A percentile compares a stretch with the other conserved stretches of the same genome.
Conservation (phyloP, 2,888 invertebrate genomes). For the Drosophila heteroneura region DNA sequence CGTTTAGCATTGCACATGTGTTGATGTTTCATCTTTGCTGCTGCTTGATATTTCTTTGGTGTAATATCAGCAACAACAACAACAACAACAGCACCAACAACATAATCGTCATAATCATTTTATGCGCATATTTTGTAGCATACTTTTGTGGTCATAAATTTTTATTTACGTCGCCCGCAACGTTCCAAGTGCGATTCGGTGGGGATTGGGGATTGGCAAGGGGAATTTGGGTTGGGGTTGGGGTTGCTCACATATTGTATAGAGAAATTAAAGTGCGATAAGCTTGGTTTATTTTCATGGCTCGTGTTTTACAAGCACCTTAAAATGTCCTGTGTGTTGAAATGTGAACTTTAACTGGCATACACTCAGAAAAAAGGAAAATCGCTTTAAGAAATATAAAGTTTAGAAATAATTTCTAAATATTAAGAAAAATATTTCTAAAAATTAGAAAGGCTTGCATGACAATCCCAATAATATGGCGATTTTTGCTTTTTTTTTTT, state of each 20-base stretch:
- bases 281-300: slow-evolving; percentile 66
- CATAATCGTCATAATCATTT: slow-evolving; percentile 81
- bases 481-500: background rate
- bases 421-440: background rate
- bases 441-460: background rate
- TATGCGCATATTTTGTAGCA: slow-evolving; percentile 75
- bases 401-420: background rate
- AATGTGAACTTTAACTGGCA: background rate
- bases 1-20: slow-evolving; percentile 53
- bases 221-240: background rate
- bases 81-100: slow-evolving; percentile 38
- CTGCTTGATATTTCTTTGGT: slow-evolving; percentile 34
- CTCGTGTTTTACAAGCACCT: slow-evolving; percentile 57
- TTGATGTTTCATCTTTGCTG: slow-evolving; percentile 43
- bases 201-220: background rate
- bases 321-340: slow-evolving; percentile 26
- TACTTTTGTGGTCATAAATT: slow-evolving; percentile 77
- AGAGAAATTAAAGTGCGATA: slow-evolving; percentile 76
- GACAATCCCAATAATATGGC: background rate
- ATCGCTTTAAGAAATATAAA: too few species aligned
- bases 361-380: background rate
- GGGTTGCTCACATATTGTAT: slow-evolving; percentile 18
- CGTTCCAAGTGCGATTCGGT: slow-evolving; percentile 46
- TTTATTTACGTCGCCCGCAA: slow-evolving; percentile 69
- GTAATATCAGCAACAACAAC: slow-evolving; percentile 40